These are phyloP conservation scores for Microtus obscurus DNA, from an alignment of 2,797 vertebrate genomes.

Conservation along the genomic window DNA sequence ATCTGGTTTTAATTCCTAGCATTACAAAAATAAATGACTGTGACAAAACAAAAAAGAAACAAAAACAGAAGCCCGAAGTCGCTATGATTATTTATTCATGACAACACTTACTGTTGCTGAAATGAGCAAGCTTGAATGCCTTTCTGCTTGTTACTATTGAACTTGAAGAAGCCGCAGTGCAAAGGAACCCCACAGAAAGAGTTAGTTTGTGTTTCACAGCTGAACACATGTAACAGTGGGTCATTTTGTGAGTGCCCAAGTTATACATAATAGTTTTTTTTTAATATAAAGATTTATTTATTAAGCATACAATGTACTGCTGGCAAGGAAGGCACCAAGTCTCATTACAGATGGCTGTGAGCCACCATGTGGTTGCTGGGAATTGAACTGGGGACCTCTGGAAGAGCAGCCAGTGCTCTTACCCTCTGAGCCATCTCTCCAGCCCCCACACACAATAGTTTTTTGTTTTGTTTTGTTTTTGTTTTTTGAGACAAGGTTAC, in stretches of 20 bases:
- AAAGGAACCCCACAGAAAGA: background rate
- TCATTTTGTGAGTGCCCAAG: background rate
- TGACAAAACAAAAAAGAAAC: background rate
- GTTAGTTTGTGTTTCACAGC: conserved; percentile 45
- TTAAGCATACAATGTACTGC: no score
- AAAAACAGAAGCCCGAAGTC: background rate
- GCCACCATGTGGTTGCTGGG: no score
- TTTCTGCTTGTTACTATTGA: background rate
- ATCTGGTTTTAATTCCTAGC: background rate
- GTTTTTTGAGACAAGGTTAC: no score
- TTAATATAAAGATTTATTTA: no score
- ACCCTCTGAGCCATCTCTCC: background rate
- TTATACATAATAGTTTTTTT: background rate
- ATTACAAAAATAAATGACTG: background rate
- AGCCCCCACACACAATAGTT: no score
- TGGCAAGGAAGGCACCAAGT: no score
- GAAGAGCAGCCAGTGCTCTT: background rate
- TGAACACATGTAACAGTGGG: background rate
- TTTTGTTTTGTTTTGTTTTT: no score
- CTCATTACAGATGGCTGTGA: no score
- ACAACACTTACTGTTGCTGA: background rate
- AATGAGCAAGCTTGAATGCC: conserved; percentile 36
- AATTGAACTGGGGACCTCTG: no score
- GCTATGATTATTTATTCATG: conserved; percentile 4
- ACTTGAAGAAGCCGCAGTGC: background rate